Conservation (phyloP, 2,888 invertebrate genomes). For the Drosophila maculinotata region DNA sequence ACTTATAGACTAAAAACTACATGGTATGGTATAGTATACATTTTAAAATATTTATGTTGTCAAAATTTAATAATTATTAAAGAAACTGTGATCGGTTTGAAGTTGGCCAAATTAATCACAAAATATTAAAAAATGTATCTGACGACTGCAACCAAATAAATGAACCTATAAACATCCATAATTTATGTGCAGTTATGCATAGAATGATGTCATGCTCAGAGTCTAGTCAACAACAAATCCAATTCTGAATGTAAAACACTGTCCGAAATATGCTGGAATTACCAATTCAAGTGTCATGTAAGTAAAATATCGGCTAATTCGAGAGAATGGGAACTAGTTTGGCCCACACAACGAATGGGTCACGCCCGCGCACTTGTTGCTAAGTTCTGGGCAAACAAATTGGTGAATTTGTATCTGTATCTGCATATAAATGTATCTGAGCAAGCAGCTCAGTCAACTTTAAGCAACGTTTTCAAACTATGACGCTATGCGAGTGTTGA, state of each 20-base stretch:
- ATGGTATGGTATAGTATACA: too few species aligned
- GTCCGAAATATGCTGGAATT: conserved; percentile 24
- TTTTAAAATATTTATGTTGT: too few species aligned
- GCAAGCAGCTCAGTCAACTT: conserved; percentile 23
- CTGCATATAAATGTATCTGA: conserved; percentile 11
- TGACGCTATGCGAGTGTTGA: conserved; percentile 69
- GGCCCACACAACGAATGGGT: conserved; percentile 30
- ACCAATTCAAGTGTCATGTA: conserved; percentile 10
- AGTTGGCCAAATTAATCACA: neutral
- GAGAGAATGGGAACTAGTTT: conserved; percentile 41
- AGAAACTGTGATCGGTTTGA: neutral
- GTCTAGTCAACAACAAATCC: conserved; percentile 3
- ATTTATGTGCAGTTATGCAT: conserved; percentile 4
- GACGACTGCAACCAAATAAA: conserved; percentile 1
- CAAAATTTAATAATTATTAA: too few species aligned
- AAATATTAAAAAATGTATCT: neutral
- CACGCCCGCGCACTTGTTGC: conserved; percentile 42
- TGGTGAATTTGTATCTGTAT: conserved; percentile 27
- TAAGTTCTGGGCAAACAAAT: conserved; percentile 50
- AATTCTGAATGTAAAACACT: conserved; percentile 22
- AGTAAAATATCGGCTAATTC: conserved; percentile 31
- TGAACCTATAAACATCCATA: neutral
- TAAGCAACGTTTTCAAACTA: conserved; percentile 58
- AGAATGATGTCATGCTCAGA: conserved; percentile 39
- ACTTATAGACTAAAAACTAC: too few species aligned